Evolutionary conservation across 1,140 invertebrate species (phyloP), one percentile per base, ranked within the genome.

Genomic region (Drosophila lini): DNA sequence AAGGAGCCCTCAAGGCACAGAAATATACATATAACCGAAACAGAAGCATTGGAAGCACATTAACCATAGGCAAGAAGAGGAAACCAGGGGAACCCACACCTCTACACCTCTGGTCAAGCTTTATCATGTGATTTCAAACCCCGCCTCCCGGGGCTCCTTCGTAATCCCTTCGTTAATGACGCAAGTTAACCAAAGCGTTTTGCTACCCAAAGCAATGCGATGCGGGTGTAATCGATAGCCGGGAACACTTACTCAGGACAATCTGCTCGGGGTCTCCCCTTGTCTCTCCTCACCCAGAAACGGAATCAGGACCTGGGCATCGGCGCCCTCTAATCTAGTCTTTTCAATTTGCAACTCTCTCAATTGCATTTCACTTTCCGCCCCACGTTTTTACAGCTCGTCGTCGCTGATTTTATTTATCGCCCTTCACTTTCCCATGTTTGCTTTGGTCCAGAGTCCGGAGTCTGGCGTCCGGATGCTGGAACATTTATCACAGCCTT

Each of bases 311-410:
- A 34, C 6, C 50, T 8, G 48, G 48, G 6, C 13, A 55, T 25
- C 52, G 16, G 11, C 41, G 7, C 19, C 15, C 62, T 60, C 34
- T 48, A 61, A 65, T 57, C 53, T 48, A 71, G 61, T 57, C 58
- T 47, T 63, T 82, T 81, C 79, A 82, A 78, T 82, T 83, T 80
- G 71, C 65, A 73, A 63, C 65, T 48, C 41, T 76, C 61, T 50
- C 59, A 70, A 80, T 63, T 67, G 45, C 57, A 59, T 74, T 81
- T 74, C 61, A 78, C 68, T 81, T 77, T 77, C 41, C 68, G 55
- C 67, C 13, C 25, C 45, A 47, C 65, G 68, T 69, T 70, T 69
- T 69, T 70, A 69, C 40, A 38, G 41, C 64, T 25, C 64, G 64
- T 65, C 47, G 73, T 48, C 42, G 60, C 58, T 74, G 53, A 63